A percentile compares a stretch with the other conserved stretches of the same genome.
Conservation (phyloP, 2,888 invertebrate genomes). For the Erebia aethiops region DNA sequence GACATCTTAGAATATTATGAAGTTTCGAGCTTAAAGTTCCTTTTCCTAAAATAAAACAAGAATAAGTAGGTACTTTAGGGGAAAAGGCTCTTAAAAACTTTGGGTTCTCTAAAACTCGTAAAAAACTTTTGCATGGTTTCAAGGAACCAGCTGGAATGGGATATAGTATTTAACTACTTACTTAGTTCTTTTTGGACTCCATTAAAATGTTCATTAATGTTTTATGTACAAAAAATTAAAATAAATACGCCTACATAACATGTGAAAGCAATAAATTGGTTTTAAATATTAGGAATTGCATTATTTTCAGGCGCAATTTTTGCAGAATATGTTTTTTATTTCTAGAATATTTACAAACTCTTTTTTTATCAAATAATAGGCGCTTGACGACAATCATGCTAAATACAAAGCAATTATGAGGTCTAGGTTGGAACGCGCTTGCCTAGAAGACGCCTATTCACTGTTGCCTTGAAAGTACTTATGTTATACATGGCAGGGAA, state of each 20-base stretch:
- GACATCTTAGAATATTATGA: background rate
- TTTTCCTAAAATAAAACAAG: background rate
- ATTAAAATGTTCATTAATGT: background rate
- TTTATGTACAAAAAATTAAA: too few relatives aligned
- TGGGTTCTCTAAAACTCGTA: slow-evolving; percentile 22
- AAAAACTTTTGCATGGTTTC: slow-evolving; percentile 10
- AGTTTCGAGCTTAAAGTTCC: slow-evolving; percentile 13
- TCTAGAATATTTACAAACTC: too few relatives aligned
- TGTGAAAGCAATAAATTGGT: too few relatives aligned
- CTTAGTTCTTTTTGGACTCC: background rate
- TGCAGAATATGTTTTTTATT: too few relatives aligned
- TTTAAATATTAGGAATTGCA: background rate
- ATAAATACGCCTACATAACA: too few relatives aligned
- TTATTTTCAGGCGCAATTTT: slow-evolving; percentile 6
- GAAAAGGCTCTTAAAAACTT: slow-evolving; percentile 29
- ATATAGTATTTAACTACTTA: background rate
- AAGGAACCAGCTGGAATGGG: background rate
- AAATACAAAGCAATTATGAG: too few relatives aligned
- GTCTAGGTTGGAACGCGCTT: too few relatives aligned
- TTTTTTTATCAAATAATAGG: too few relatives aligned
- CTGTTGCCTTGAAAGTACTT: too few relatives aligned
- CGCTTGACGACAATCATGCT: too few relatives aligned
- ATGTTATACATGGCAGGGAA: too few relatives aligned
- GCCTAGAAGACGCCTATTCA: too few relatives aligned
- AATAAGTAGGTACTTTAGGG: slow-evolving; percentile 1